Conservation (phyloP, 2,888 invertebrate species). For the Glyphotaelius pellucidus region DNA sequence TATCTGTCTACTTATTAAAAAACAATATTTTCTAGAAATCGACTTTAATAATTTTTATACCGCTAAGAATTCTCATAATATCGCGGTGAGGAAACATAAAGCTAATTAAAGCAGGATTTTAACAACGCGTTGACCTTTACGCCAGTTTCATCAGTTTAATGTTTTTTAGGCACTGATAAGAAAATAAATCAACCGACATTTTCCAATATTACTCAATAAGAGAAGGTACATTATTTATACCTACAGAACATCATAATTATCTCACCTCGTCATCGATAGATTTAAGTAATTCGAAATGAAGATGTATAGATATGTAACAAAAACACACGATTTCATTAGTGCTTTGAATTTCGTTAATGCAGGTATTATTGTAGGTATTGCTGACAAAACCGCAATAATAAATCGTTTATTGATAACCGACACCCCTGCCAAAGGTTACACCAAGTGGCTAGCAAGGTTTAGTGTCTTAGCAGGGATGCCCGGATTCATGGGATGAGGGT, state of each 20-base stretch:
- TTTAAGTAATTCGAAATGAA: not conserved
- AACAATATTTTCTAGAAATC: not conserved
- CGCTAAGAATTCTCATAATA: not conserved
- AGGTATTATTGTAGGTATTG: not conserved
- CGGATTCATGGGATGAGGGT: too few species aligned
- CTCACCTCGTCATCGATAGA: not conserved
- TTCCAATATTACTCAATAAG: conserved; percentile 2
- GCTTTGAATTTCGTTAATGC: not conserved
- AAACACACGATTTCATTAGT: too few species aligned
- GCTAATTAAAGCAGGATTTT: not conserved
- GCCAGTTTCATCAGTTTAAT: not conserved
- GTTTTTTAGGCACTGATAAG: not conserved
- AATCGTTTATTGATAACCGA: not conserved
- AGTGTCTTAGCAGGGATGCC: too few species aligned
- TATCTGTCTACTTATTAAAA: not conserved
- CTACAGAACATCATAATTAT: not conserved
- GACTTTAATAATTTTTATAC: not conserved
- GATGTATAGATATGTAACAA: not conserved
- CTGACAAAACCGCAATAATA: not conserved
- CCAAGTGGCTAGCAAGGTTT: too few species aligned
- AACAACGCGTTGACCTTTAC: not conserved
- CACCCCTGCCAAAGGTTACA: too few species aligned
- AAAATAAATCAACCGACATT: not conserved
- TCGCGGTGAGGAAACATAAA: not conserved
- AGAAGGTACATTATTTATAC: not conserved